phyloP scores from a whole-genome alignment of 2,113 vertebrate genomes.

The Strigops habroptila region DNA sequence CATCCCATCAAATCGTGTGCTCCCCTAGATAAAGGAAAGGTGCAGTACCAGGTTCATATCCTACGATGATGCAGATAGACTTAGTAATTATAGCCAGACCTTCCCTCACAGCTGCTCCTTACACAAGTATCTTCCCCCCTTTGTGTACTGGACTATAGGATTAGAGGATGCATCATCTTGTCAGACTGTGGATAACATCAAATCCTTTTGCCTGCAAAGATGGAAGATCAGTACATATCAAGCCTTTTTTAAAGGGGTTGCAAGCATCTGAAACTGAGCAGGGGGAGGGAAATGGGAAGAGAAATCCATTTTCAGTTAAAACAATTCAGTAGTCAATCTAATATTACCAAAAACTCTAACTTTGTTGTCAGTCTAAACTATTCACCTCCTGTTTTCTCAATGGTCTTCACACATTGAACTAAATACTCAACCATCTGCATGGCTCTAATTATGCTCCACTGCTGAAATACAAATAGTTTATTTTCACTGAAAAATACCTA shows the following conservation, averaged over 20 bases:
- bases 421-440: not conserved
- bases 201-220: not conserved
- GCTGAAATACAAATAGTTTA: not conserved
- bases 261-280: not conserved
- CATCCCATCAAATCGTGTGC: not conserved
- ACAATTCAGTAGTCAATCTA: not conserved
- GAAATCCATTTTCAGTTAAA: not conserved
- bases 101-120: not conserved
- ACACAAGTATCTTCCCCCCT: not conserved
- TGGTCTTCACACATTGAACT: not conserved
- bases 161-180: not conserved
- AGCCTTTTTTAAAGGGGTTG: not conserved
- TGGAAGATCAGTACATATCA: not conserved
- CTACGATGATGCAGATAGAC: not conserved
- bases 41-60: not conserved
- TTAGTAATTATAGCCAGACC: not conserved
- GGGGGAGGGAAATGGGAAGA: not conserved
- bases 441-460: not conserved
- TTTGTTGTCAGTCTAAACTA: not conserved
- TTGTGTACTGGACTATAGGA: not conserved
- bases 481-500: not conserved
- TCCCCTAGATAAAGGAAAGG: not conserved
- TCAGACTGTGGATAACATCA: not conserved
- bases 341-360: not conserved
- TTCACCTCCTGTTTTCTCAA: not conserved